Conservation (phyloP, 2,888 invertebrate genomes). For the Mimachlamys varia region DNA sequence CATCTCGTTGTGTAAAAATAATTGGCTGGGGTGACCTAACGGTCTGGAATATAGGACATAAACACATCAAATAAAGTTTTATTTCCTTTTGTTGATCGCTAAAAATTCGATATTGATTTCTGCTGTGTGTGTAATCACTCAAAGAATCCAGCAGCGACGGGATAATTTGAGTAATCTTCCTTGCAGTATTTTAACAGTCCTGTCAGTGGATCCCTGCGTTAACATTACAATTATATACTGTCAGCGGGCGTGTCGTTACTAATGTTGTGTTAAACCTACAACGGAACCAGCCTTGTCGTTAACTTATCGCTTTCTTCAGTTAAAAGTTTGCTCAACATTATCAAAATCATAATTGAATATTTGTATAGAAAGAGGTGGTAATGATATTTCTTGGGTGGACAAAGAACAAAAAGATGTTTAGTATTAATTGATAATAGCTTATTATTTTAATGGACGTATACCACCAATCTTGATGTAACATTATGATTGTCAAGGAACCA, state of each 20-base stretch:
- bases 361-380: background rate
- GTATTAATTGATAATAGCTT: background rate
- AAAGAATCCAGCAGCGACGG: slow-evolving; percentile 8
- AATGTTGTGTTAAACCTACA: background rate
- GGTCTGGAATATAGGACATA: background rate
- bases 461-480: too few species aligned
- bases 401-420: background rate
- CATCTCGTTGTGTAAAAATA: slow-evolving; percentile 17
- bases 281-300: background rate
- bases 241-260: background rate
- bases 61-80: background rate
- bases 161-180: slow-evolving; percentile 22
- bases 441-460: too few species aligned
- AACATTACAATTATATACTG: background rate
- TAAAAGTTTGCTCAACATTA: background rate
- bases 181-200: slow-evolving; percentile 18
- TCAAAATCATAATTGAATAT: background rate
- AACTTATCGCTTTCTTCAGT: background rate
- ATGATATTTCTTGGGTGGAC: background rate
- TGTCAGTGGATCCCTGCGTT: background rate
- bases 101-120: slow-evolving; percentile 23
- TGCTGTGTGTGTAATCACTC: background rate
- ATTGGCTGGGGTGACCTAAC: slow-evolving; percentile 7
- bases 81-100: slow-evolving; percentile 14
- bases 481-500: too few species aligned